phyloP scores from a whole-genome alignment of 2,797 vertebrate species.

The Labeo calbasu region DNA sequence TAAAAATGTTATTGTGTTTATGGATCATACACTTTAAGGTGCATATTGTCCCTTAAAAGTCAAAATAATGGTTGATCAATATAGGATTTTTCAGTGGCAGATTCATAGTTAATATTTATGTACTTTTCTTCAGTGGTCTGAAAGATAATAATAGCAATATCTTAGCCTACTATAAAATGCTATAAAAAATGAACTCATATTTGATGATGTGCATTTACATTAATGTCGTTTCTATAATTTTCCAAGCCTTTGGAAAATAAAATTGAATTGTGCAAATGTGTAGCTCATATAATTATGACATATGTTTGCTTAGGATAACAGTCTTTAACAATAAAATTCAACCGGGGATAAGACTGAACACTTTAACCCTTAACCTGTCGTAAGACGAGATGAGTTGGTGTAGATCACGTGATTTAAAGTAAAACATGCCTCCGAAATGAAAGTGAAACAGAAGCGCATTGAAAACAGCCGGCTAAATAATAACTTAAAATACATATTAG shows the following conservation, averaged over 20 bases:
- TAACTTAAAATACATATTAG: neutral
- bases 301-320: neutral
- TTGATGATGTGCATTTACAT: neutral
- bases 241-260: neutral
- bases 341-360: neutral
- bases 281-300: neutral
- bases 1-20: neutral
- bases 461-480: neutral
- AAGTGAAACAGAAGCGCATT: conserved; percentile 13
- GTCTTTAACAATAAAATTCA: neutral
- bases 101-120: neutral
- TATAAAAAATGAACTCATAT: too few relatives aligned
- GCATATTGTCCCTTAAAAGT: neutral
- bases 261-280: neutral
- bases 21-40: neutral
- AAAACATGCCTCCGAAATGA: conserved; percentile 48
- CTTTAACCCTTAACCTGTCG: neutral
- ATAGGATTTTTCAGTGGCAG: neutral
- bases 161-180: too few relatives aligned
- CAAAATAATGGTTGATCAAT: neutral
- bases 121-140: neutral
- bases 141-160: neutral
- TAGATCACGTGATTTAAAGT: conserved; percentile 64
- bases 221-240: neutral
- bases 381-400: neutral